Conservation (phyloP, 2,113 vertebrate genomes). For the Limnothrissa miodon region DNA sequence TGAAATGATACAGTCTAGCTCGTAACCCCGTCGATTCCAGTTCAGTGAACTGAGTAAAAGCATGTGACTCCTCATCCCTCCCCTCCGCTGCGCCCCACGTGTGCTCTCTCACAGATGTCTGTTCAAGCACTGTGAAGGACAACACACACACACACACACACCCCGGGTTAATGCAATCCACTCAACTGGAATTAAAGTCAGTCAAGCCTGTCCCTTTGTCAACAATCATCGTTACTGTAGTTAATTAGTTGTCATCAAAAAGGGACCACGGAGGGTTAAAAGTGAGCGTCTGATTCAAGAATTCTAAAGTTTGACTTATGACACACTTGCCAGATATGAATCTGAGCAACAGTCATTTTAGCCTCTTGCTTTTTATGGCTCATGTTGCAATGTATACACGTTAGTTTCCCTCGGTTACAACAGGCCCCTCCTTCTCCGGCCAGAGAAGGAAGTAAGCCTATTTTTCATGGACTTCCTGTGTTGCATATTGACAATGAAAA, state of each 20-base stretch:
- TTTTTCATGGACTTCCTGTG: conserved; percentile 40
- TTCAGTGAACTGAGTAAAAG: conserved; percentile 22
- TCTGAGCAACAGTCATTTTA: background rate
- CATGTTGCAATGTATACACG: conserved; percentile 26
- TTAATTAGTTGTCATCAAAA: background rate
- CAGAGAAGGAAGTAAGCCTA: conserved; percentile 44
- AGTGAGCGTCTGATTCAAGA: background rate
- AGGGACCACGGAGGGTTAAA: background rate
- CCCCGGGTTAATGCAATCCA: conserved; percentile 19
- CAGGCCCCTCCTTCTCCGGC: background rate
- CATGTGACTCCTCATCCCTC: background rate
- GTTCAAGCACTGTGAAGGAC: background rate
- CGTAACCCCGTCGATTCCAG: conserved; percentile 2
- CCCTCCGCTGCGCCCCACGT: background rate
- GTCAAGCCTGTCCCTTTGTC: conserved; percentile 7
- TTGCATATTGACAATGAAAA: conserved; percentile 21
- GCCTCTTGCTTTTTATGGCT: background rate
- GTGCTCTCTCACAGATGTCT: conserved; percentile 13
- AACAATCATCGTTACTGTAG: background rate
- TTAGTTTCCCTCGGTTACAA: conserved; percentile 12
- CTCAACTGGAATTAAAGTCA: conserved; percentile 20
- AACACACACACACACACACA: conserved; percentile 26
- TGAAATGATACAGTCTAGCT: conserved; percentile 23
- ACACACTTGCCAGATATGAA: background rate
- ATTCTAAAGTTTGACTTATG: background rate